Evolutionary conservation across 92 coral and sea anemone genomes (phyloP).

Genomic region (Porites lobata): DNA sequence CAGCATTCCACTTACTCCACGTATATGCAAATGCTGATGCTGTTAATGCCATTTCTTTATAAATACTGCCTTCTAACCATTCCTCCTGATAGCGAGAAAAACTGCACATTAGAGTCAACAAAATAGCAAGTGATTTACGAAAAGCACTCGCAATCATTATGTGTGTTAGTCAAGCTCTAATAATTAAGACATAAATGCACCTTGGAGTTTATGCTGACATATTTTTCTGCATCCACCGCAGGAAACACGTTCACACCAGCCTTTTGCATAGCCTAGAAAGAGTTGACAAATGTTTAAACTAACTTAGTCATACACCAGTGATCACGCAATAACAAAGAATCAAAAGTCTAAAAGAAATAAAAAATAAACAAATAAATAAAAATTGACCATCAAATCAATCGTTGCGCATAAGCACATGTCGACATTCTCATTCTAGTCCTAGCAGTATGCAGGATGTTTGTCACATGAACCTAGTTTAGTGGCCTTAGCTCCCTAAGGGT

Average conservation of each 20-base stretch:
- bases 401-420: too few relatives aligned
- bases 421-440: too few relatives aligned
- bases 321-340: background rate
- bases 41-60: conserved; percentile 89
- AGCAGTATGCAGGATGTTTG: too few relatives aligned
- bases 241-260: conserved; percentile 97
- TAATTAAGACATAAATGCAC: conserved; percentile 9
- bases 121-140: background rate
- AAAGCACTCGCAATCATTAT: too few relatives aligned
- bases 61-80: conserved; percentile 83
- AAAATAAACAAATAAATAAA: too few relatives aligned
- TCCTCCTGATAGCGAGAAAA: conserved; percentile 65
- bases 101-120: background rate
- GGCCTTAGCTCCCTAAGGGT: too few relatives aligned
- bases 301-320: background rate
- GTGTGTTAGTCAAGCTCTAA: too few relatives aligned
- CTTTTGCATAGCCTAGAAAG: conserved; percentile 75
- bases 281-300: too few relatives aligned
- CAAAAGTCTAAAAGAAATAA: too few relatives aligned
- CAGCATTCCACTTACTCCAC: conserved; percentile 99
- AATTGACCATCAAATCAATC: too few relatives aligned
- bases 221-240: conserved; percentile 93
- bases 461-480: too few relatives aligned
- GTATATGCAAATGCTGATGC: conserved; percentile 94
- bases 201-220: conserved; percentile 96